phyloP scores from a whole-genome alignment of 2,797 vertebrate species.

The Phoxinus dragarum region DNA sequence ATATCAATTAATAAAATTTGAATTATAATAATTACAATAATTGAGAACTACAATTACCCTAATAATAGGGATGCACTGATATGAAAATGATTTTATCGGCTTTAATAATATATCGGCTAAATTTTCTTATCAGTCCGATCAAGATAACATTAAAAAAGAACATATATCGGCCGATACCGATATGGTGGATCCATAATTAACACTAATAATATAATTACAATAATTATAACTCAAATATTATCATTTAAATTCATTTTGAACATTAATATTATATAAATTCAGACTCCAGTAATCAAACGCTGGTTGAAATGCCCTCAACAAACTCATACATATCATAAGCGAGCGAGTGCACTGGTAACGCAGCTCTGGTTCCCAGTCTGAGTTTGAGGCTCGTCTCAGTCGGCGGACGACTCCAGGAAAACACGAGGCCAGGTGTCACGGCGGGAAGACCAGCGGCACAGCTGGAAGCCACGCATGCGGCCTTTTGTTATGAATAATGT shows the following conservation, averaged over 20 bases:
- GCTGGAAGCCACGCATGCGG: background rate
- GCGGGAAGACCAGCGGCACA: slow-evolving; percentile 3
- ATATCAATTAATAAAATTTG: background rate
- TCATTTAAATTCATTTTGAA: background rate
- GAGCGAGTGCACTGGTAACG: background rate
- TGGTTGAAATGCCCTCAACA: background rate
- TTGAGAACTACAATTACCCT: too few species aligned
- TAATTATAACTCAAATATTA: too few species aligned
- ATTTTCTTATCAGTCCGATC: too few species aligned
- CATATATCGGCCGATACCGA: too few species aligned
- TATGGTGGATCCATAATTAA: too few species aligned
- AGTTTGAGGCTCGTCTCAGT: background rate
- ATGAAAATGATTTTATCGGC: too few species aligned
- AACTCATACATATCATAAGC: background rate
- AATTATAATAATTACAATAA: too few species aligned
- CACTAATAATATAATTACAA: too few species aligned
- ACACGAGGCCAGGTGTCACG: background rate
- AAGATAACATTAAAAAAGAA: too few species aligned
- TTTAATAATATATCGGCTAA: too few species aligned
- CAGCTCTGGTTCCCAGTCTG: background rate
- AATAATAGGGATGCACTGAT: too few species aligned
- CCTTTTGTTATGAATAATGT: background rate
- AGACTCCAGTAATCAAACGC: background rate
- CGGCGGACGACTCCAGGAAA: background rate
- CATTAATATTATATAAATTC: background rate